Base-by-base conservation (phyloP, 2,888 invertebrate genomes). In the Pheosia tremula region DNA sequence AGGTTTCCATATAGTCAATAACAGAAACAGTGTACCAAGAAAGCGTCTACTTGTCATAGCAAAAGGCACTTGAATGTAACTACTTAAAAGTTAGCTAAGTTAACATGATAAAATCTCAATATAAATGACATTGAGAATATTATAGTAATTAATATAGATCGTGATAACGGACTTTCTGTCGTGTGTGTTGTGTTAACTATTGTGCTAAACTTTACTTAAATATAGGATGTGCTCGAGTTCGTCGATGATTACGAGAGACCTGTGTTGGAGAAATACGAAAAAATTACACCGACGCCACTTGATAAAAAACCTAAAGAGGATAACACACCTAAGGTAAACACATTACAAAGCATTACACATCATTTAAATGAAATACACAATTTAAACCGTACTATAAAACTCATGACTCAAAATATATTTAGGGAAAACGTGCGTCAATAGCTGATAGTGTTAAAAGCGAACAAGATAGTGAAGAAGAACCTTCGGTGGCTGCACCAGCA, bases 181-280 rank as follows among this genome's bases (percentile, higher is more conserved):
- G 81, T 75, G 81, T 80, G 83, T 82, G 76, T 74, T 81, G 86
- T 87, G 79, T 74, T 86, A 85, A 85, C 83, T 74, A 76, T 82
- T 81, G 90, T 90, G 89, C 82, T 90, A 88, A 90, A 89, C 59
- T 82, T 66, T 86, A 74, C 87, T 89, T 88, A 75, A 81, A 85
- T 85, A 77, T 93, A 93, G 93, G 93, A 89, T 64, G 83, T 84
- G 83, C 78, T 93, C 84, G 93, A 94, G 81, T 94, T 94, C 82
- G 91, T 93, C 81, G 96, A 96, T 59, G 97, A 97, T 92, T 97
- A 97, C 87, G 97, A 97, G 84, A 94, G 97, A 78, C 96, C 97
- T 3, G 95, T 95, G 58, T 91, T 97, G 82, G 96, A 97, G 88
- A 96, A 95, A 89, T 96, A 96, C 79, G 96, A 96, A 90, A 95